phyloP scores from a whole-genome alignment of 2,113 vertebrate species.

The Pollachius pollachius region DNA sequence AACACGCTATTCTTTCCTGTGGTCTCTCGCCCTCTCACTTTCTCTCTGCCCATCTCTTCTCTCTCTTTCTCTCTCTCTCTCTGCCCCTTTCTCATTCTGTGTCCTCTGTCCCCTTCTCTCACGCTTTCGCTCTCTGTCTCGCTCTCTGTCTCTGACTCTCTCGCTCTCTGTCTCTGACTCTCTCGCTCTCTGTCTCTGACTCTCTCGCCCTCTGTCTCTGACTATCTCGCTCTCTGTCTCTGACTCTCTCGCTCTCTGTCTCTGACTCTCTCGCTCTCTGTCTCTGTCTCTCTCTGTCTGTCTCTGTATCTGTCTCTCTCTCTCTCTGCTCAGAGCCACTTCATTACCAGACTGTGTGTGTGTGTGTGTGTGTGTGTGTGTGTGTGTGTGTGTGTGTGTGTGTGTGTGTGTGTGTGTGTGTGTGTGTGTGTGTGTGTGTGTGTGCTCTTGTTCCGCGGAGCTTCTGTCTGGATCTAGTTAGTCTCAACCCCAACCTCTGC shows the following conservation, averaged over 20 bases:
- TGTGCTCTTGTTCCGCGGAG: not conserved
- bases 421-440: not conserved
- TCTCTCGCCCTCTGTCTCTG: not conserved
- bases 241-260: not conserved
- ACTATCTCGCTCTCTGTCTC: not conserved
- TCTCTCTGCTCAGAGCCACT: too few relatives aligned
- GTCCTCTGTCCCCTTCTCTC: slow-evolving; percentile 24
- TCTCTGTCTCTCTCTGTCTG: slow-evolving; percentile 22
- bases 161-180: not conserved
- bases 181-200: not conserved
- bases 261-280: too few relatives aligned
- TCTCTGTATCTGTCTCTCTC: not conserved
- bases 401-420: not conserved
- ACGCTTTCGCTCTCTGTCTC: not conserved
- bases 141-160: not conserved
- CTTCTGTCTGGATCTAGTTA: not conserved
- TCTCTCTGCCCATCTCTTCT: slow-evolving; percentile 24
- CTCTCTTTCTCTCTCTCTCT: slow-evolving; percentile 4
- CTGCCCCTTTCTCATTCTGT: slow-evolving; percentile 12
- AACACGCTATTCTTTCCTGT: slow-evolving; percentile 49
- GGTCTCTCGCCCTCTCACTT: slow-evolving; percentile 3
- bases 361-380: not conserved
- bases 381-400: not conserved
- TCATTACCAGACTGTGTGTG: not conserved
- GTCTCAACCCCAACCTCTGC: slow-evolving; percentile 44